Evolutionary conservation across 1,140 invertebrate genomes (phyloP), one percentile per base, ranked within the genome.

Genomic region (Brachionus asplanchnoidis): DNA sequence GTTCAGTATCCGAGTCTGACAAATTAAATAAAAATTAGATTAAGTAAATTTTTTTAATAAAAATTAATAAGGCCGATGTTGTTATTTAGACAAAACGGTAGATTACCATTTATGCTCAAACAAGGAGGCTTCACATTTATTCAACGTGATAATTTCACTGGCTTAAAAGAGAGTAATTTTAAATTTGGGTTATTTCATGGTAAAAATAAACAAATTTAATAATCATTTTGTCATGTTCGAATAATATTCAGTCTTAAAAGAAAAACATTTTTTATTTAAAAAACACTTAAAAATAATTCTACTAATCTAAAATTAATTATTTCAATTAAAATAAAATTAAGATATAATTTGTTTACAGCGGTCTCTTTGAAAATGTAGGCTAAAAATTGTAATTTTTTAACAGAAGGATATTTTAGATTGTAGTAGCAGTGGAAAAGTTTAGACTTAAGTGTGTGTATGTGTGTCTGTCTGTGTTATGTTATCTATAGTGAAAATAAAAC

Each of bases 11-110:
- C 53, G 53, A 60, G 66, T 36, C 66, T 70, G 66, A 70, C 26
- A 70, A 28, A 36, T 70, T 70, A 70, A 70, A 70, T 70, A 70
- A 36, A 70, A 70, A 70, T 70, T 40, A 70, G 66, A 70, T 70
- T 70, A 70, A 70, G 53, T 70, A 70, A 70, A 70, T 70, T 70
- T 36, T 14, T 60, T 20, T 60, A 26, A 60, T 60, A 60, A 60
- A 60, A 60, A 60, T 60, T 60, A 60, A 60, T 60, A 60, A 60
- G 53, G 53, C 53, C 53, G 53, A 60, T 60, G 53, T 60, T 60
- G 53, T 60, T 60, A 60, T 60, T 60, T 60, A 60, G 53, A 60
- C 53, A 60, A 60, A 60, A 60, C 53, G 53, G 53, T 60, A 60
- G 53, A 60, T 60, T 60, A 60, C 53, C 53, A 60, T 60, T 60